Evolutionary conservation across 2,113 vertebrate species (phyloP).

Genomic region (Oreochromis niloticus): DNA sequence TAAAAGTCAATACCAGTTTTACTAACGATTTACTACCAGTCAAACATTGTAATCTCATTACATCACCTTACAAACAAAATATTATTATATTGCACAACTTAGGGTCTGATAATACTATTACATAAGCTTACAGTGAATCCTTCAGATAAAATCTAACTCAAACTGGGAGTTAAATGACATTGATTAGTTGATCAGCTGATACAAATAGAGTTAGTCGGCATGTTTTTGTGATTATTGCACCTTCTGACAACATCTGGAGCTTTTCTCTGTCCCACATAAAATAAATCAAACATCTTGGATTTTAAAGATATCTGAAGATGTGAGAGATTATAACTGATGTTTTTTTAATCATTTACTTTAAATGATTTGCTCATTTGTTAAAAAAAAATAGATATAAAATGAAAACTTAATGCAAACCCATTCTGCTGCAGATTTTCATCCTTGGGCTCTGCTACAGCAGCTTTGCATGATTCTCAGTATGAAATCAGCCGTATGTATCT

Average conservation of each 20-base stretch:
- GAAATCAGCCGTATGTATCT: fast-evolving
- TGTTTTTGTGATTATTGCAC: neutral
- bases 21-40: neutral
- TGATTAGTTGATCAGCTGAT: neutral
- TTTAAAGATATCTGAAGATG: neutral
- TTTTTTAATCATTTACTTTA: neutral
- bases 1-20: neutral
- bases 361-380: neutral
- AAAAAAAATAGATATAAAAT: neutral
- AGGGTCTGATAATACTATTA: neutral
- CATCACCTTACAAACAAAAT: neutral
- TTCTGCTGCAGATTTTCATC: neutral
- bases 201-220: fast-evolving
- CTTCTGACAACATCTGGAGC: neutral
- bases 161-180: neutral
- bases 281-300: neutral
- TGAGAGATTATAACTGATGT: neutral
- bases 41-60: neutral
- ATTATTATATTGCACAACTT: neutral
- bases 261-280: neutral
- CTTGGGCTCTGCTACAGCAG: neutral
- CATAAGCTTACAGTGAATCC: neutral
- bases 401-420: neutral
- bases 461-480: neutral
- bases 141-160: neutral